Conservation (phyloP, 2,888 invertebrate species). For the Polymixis flavicincta region DNA sequence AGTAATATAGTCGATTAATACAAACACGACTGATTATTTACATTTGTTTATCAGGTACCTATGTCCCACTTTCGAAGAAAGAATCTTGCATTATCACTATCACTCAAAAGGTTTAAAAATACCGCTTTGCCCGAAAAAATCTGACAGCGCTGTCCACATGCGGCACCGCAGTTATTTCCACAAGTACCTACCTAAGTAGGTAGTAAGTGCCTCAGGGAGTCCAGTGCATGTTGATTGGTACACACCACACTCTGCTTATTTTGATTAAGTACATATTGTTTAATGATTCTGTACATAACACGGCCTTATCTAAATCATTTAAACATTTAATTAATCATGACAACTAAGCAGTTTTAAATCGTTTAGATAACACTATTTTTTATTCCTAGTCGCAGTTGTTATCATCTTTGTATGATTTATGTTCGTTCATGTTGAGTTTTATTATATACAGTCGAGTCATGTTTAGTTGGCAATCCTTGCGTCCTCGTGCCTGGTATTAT, state of each 20-base stretch:
- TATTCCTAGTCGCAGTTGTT: neutral
- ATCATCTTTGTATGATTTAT: neutral
- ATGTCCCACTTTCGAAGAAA: no score
- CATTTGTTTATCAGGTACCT: no score
- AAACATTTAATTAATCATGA: constrained; percentile 10
- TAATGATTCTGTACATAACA: constrained; percentile 4
- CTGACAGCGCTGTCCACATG: no score
- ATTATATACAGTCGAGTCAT: constrained; percentile 15
- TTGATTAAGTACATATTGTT: constrained; percentile 7
- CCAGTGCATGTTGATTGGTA: no score
- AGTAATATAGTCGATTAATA: no score
- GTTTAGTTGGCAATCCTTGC: constrained; percentile 3
- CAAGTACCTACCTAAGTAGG: no score
- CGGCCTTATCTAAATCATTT: constrained; percentile 6
- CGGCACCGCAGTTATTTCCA: neutral
- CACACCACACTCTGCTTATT: neutral
- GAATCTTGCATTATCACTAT: no score
- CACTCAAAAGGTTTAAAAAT: no score
- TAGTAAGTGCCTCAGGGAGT: neutral
- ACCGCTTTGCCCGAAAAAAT: no score
- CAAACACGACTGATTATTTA: no score
- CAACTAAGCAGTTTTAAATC: constrained; percentile 5
- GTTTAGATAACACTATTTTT: constrained; percentile 9
- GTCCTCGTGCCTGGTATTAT: neutral
- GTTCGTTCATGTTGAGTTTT: neutral